These are phyloP conservation scores for Muraenolepis orangiensis DNA, from an alignment of 2,797 vertebrate species.

Conservation along the genomic window DNA sequence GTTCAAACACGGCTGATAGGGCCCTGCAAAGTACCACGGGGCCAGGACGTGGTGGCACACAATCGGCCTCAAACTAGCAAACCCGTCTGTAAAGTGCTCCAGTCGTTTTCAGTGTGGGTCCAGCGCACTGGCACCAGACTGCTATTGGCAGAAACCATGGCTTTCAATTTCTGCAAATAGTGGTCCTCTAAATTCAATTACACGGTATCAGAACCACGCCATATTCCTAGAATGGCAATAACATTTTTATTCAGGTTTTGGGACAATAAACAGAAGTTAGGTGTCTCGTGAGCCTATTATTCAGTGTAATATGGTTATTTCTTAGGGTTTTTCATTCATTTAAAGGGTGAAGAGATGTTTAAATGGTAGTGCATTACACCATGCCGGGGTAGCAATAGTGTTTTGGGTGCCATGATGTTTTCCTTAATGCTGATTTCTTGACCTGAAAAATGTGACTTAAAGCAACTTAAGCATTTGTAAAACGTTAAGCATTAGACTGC, in stretches of 20 bases:
- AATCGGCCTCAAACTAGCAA: slow-evolving; percentile 8
- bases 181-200: background rate
- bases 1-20: slow-evolving; percentile 26
- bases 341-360: background rate
- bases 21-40: background rate
- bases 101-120: slow-evolving; percentile 7
- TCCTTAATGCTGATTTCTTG: background rate
- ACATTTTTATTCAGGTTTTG: background rate
- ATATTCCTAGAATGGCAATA: background rate
- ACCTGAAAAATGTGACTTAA: background rate
- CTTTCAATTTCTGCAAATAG: background rate
- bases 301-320: background rate
- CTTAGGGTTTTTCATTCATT: background rate
- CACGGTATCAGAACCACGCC: background rate
- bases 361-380: background rate
- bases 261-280: background rate
- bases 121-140: background rate
- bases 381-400: background rate
- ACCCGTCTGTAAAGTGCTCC: slow-evolving; percentile 1
- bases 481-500: background rate
- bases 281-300: background rate
- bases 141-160: background rate
- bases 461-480: background rate
- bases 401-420: background rate
- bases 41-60: background rate